A percentile compares a stretch with the other conserved stretches of the same genome.
These are phyloP conservation scores for Patiria miniata DNA, from an alignment of 35 echinoderm and acorn worm genomes.

Conservation along the genomic window DNA sequence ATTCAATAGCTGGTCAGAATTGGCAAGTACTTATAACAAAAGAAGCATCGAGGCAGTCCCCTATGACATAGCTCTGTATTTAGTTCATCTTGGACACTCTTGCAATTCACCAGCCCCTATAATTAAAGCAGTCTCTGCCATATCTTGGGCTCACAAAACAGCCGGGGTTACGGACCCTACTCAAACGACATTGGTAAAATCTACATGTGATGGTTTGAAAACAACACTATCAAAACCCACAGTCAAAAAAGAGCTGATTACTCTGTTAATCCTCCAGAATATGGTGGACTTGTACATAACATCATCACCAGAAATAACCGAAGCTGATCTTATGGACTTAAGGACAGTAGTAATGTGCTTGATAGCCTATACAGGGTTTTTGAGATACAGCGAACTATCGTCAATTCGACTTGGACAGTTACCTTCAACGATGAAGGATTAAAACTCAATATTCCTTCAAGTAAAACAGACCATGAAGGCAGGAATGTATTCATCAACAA, in stretches of 20 bases:
- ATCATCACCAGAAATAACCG: not conserved
- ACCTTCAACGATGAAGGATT: no score
- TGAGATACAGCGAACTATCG: no score
- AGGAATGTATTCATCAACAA: slow-evolving; percentile 17
- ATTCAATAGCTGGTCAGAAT: slow-evolving; percentile 11
- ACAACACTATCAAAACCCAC: not conserved
- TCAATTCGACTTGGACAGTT: no score
- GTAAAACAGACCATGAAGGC: slow-evolving; percentile 25
- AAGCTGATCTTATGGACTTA: not conserved
- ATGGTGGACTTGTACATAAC: not conserved
- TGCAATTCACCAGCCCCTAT: not conserved
- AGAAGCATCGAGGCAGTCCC: not conserved
- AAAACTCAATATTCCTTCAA: not conserved
- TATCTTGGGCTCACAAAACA: slow-evolving; percentile 30
- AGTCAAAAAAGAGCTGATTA: not conserved
- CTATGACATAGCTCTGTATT: not conserved
- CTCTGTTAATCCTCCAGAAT: not conserved
- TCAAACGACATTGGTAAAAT: not conserved
- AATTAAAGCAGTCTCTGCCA: not conserved
- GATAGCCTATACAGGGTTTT: no score
- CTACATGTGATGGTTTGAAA: not conserved
- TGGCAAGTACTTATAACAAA: slow-evolving; percentile 2
- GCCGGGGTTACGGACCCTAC: slow-evolving; percentile 3
- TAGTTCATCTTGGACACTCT: not conserved
- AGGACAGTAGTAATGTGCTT: not conserved